Evolutionary conservation across 2,113 vertebrate species (phyloP), one percentile per base, ranked within the genome.

Genomic region (Columbina picui): DNA sequence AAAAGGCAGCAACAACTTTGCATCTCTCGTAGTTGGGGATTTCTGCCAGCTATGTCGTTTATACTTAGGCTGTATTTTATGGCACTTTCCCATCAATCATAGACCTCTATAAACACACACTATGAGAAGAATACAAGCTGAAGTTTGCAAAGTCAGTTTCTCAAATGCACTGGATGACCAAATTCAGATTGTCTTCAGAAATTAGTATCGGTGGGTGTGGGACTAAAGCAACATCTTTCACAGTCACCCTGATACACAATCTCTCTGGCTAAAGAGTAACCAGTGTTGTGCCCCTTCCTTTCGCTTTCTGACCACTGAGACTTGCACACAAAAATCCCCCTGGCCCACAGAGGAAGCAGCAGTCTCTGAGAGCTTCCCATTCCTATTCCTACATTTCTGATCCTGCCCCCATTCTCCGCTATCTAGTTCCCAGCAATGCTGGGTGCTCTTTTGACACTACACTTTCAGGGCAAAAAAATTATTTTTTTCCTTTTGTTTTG

Each of bases 141-240:
- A 69, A 13, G 4, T 49, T 75, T 50, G 41, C 14, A 41, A 55
- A 74, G 60, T 52, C 52, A 74, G n/a, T 25, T 69, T 36, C 27
- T 84, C 32, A 71, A 52, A 70, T 30, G 26, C 19, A 55, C 12
- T 26, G 43, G 50, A 79, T 89, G 13, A 81, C 26, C 50, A 89
- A 70, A 92, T 47, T 43, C 0, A 2, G 5, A 9, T 26, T 88
- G 19, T 29, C 50, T 77, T 83, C 25, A 86, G 52, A 80, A 84
- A 59, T 45, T 26, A 14, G 3, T 50, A 53, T 86, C 2, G 1
- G 29, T 21, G 25, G 16, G 14, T 2, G 1, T 1, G 27, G n/a
- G 86, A 86, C 8, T 26, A 45, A 90, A 74, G 63, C 12, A 25
- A 19, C 8, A 67, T 27, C 25, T 55, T 57, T 56, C 56, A 84